A percentile compares a stretch with the other conserved stretches of the same genome.
phyloP scores from a whole-genome alignment of 2,113 vertebrate species.

The Xyrauchen texanus region DNA sequence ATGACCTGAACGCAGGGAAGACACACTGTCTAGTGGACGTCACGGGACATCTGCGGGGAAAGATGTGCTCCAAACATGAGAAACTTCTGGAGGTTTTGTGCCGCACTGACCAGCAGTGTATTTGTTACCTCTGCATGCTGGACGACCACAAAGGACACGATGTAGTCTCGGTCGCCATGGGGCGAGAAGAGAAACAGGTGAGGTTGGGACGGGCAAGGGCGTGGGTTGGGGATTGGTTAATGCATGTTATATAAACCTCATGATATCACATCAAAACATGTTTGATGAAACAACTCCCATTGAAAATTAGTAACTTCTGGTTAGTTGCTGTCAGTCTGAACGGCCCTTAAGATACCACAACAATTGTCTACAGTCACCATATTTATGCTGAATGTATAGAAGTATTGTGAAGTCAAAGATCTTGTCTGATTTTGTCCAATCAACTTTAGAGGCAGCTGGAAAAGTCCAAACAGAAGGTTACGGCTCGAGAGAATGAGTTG shows the following conservation, averaged over 20 bases:
- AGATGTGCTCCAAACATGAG: conserved; percentile 21
- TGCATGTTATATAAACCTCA: too few species aligned
- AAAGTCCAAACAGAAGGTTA: conserved; percentile 1
- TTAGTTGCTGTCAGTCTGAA: too few species aligned
- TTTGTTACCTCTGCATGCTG: conserved; percentile 44
- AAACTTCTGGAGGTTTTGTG: conserved; percentile 41
- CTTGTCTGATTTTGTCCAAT: not conserved
- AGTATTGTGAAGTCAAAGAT: too few species aligned
- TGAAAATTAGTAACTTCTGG: too few species aligned
- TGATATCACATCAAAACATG: too few species aligned
- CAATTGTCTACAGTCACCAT: too few species aligned
- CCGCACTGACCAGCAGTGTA: conserved; percentile 1
- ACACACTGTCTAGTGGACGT: conserved; percentile 8
- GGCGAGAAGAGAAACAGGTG: conserved; percentile 33
- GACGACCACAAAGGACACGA: conserved; percentile 36
- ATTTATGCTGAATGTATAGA: too few species aligned
- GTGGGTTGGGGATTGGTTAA: too few species aligned
- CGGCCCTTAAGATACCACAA: too few species aligned
- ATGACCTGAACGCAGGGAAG: not conserved
- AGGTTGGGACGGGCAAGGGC: too few species aligned
- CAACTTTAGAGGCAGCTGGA: conserved; percentile 15
- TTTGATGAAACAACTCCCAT: too few species aligned
- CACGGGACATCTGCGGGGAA: not conserved
- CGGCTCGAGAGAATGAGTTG: conserved; percentile 7
- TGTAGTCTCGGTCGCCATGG: not conserved